Percentiles rank a stretch among this genome's conserved stretches.
Evolutionary conservation across 2,797 vertebrate species (phyloP).

Genomic region (Karalla daura): DNA sequence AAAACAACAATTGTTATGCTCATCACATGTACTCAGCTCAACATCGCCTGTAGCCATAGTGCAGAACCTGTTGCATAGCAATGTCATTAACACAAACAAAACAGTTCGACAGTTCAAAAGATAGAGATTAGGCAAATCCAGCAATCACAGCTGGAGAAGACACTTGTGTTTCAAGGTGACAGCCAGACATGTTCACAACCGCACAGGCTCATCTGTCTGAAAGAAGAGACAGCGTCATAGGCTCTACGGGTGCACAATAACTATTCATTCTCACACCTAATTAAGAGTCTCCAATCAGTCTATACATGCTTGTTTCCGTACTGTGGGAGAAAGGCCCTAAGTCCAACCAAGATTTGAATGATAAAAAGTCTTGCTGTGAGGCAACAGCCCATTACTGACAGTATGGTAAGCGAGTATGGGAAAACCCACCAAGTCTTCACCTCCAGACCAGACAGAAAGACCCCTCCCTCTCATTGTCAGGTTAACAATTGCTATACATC

Average conservation of each 20-base stretch:
- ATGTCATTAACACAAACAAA: conserved; percentile 18
- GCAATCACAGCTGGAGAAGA: neutral
- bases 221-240: no score
- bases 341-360: no score
- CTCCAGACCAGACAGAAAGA: conserved; percentile 1
- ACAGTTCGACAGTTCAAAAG: neutral
- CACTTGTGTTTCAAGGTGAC: neutral
- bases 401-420: neutral
- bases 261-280: no score
- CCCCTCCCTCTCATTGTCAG: conserved; percentile 8
- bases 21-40: conserved; percentile 13
- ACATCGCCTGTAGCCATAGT: conserved; percentile 24
- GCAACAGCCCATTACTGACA: no score
- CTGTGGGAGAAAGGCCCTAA: no score
- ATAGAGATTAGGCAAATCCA: neutral
- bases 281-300: no score
- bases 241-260: no score
- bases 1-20: neutral
- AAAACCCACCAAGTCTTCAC: conserved; percentile 13
- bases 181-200: neutral
- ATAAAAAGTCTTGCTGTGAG: no score
- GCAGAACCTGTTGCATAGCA: conserved; percentile 11
- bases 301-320: no score
- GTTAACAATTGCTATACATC: neutral
- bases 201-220: neutral